phyloP scores from a whole-genome alignment of 2,797 vertebrate species.

The Moxostoma hubbsi region DNA sequence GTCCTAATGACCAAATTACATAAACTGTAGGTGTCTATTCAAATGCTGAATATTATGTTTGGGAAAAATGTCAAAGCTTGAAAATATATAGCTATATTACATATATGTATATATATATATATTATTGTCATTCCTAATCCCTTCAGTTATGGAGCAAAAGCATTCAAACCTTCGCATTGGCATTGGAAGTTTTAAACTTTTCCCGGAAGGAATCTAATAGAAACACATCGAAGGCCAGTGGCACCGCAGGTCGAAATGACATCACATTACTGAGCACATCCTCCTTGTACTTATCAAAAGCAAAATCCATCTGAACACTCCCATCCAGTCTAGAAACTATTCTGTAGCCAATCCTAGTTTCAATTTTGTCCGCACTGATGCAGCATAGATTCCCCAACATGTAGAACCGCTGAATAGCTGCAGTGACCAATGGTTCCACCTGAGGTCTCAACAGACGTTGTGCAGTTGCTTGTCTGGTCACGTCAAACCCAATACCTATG shows the following conservation, averaged over 20 bases:
- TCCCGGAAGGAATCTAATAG: conserved; percentile 78
- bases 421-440: conserved; percentile 63
- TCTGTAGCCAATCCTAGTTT: conserved; percentile 74
- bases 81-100: no score
- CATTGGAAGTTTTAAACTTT: conserved; percentile 68
- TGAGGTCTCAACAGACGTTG: conserved; percentile 68
- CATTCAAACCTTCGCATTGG: conserved; percentile 82
- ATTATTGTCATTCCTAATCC: not conserved
- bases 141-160: not conserved
- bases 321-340: conserved; percentile 62
- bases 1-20: no score
- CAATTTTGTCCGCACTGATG: not conserved
- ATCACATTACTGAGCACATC: conserved; percentile 77
- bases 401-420: conserved; percentile 72
- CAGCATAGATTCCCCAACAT: conserved; percentile 78
- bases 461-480: conserved; percentile 60
- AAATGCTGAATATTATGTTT: no score
- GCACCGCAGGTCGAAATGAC: conserved; percentile 50
- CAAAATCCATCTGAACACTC: conserved; percentile 67
- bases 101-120: no score
- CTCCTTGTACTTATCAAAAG: conserved; percentile 75
- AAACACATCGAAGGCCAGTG: conserved; percentile 74
- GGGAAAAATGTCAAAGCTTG: no score
- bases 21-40: no score
- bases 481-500: conserved; percentile 84